Evolutionary conservation across 2,888 invertebrate genomes (phyloP).

Genomic region (Heliconius ethilla): DNA sequence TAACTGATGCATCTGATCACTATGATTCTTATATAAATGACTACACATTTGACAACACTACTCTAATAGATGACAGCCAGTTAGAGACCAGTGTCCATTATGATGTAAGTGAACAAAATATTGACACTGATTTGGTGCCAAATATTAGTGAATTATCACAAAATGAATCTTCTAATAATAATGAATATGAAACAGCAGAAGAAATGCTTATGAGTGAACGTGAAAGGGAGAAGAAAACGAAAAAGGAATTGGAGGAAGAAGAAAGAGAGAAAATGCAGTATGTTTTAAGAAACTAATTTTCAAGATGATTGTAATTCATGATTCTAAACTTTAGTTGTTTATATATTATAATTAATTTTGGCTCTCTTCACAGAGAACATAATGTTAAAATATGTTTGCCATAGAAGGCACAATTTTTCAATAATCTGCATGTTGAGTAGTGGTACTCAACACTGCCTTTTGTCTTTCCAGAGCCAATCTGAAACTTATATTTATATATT

Average conservation of each 20-base stretch:
- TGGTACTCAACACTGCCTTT: neutral
- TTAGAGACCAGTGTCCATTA: conserved; percentile 54
- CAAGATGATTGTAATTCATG: neutral
- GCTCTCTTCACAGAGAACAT: neutral
- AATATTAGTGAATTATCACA: conserved; percentile 65
- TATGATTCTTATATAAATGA: conserved; percentile 73
- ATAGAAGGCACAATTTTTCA: neutral
- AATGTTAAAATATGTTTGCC: neutral
- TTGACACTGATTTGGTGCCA: conserved; percentile 54
- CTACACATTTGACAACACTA: conserved; percentile 66
- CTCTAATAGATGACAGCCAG: conserved; percentile 54
- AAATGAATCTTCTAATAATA: conserved; percentile 56
- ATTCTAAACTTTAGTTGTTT: neutral
- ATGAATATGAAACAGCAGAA: conserved; percentile 68
- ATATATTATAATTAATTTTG: neutral
- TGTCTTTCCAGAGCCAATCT: neutral
- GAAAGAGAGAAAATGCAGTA: conserved; percentile 98
- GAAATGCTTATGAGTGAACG: conserved; percentile 77
- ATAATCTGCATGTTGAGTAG: neutral
- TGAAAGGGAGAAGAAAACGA: conserved; percentile 87
- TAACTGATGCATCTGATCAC: conserved; percentile 63
- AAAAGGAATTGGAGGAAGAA: conserved; percentile 94
- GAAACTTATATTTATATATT: neutral
- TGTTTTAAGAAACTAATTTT: conserved; percentile 53
- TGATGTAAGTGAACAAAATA: conserved; percentile 50